phyloP scores from a whole-genome alignment of 2,113 vertebrate genomes.

The Brachirus orientalis region DNA sequence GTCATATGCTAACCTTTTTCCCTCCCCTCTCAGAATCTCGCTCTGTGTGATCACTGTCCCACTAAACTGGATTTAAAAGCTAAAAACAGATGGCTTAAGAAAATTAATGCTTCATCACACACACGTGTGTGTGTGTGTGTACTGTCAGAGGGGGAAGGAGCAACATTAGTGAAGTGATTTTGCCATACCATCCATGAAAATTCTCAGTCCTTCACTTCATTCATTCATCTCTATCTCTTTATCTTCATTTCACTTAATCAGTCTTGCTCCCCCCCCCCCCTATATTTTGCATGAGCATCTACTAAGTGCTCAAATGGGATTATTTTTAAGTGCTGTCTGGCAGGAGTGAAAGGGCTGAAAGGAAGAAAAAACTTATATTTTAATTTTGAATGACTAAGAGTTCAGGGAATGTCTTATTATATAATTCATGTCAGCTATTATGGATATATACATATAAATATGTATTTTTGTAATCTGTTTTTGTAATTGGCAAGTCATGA shows the following conservation, averaged over 20 bases:
- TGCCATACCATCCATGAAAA: slow-evolving; percentile 55
- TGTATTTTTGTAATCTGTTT: too few species aligned
- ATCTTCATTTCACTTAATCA: slow-evolving; percentile 45
- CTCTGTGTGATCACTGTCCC: slow-evolving; percentile 29
- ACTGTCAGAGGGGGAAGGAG: slow-evolving; percentile 35
- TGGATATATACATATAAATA: too few species aligned
- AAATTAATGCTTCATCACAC: slow-evolving; percentile 49
- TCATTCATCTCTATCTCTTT: slow-evolving; percentile 58
- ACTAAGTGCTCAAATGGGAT: slow-evolving; percentile 57
- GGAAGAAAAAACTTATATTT: background rate
- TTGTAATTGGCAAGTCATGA: too few species aligned
- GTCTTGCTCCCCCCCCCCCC: slow-evolving; percentile 36
- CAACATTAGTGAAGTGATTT: slow-evolving; percentile 67
- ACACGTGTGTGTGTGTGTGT: slow-evolving; percentile 18
- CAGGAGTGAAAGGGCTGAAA: slow-evolving; percentile 23
- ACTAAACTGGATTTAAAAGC: slow-evolving; percentile 64
- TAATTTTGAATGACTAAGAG: background rate
- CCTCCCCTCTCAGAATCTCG: too few species aligned
- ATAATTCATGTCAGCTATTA: too few species aligned
- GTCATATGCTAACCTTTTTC: too few species aligned
- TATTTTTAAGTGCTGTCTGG: slow-evolving; percentile 42
- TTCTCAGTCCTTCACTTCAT: slow-evolving; percentile 57
- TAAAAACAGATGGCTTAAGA: slow-evolving; percentile 53
- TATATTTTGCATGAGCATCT: slow-evolving; percentile 49
- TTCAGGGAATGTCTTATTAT: slow-evolving; percentile 6